phyloP scores from a whole-genome alignment of 1,140 invertebrate species.

The Apis dorsata region DNA sequence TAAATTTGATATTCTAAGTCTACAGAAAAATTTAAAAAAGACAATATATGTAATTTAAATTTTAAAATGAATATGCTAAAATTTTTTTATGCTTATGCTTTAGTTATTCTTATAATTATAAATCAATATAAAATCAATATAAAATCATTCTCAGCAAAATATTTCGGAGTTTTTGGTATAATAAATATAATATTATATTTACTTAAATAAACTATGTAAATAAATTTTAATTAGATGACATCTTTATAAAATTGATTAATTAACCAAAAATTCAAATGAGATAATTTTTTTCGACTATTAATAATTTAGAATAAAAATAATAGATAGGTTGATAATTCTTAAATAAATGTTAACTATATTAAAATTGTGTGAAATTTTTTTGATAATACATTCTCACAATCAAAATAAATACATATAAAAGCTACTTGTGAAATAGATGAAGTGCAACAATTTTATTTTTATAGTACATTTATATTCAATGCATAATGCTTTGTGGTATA shows the following conservation, averaged over 20 bases:
- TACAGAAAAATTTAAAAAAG: background rate
- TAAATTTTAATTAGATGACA: background rate
- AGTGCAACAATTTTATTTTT: constrained; percentile 52
- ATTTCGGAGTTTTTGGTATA: background rate
- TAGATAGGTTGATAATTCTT: background rate
- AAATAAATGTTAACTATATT: background rate
- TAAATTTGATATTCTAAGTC: constrained; percentile 44
- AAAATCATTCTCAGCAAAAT: background rate
- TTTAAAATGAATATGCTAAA: background rate
- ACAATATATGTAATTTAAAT: constrained; percentile 8
- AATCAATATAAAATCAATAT: background rate
- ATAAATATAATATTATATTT: background rate
- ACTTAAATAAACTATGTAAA: background rate
- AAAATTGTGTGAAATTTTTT: background rate
- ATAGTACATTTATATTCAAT: constrained; percentile 54
- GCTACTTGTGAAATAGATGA: constrained; percentile 31
- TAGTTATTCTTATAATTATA: background rate
- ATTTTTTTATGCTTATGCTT: background rate
- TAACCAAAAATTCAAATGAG: background rate
- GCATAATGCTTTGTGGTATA: background rate
- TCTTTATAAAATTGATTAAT: background rate
- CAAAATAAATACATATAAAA: background rate
- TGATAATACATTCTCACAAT: background rate
- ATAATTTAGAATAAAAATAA: background rate
- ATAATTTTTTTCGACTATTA: background rate